phyloP scores from a whole-genome alignment of 2,113 vertebrate species.

The Ciconia maguari region DNA sequence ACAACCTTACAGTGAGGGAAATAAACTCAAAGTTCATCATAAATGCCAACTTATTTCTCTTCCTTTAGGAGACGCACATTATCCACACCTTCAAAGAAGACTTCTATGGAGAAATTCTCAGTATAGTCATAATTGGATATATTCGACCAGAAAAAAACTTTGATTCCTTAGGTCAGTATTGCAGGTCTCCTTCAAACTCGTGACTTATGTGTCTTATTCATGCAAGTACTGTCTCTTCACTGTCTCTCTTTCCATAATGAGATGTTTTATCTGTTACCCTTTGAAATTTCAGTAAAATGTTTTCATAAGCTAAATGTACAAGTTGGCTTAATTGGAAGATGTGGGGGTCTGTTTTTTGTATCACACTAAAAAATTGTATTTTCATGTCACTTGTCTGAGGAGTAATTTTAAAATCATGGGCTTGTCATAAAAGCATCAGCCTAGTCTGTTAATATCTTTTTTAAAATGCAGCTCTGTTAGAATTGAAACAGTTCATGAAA shows the following conservation, averaged over 20 bases:
- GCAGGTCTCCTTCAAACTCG: neutral
- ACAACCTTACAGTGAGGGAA: neutral
- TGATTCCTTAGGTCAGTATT: conserved; percentile 84
- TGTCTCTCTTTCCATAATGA: neutral
- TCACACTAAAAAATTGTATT: neutral
- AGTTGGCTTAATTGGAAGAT: neutral
- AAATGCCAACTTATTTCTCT: neutral
- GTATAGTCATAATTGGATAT: conserved; percentile 89
- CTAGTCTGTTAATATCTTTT: neutral
- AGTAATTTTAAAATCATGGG: neutral
- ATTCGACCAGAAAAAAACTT: conserved; percentile 93
- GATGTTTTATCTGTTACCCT: neutral
- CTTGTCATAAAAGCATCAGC: neutral
- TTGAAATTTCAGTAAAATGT: neutral
- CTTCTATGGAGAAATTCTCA: conserved; percentile 93
- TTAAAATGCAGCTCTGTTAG: neutral
- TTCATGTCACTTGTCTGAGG: neutral
- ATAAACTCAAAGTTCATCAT: neutral
- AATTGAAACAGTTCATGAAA: neutral
- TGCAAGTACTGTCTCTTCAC: neutral
- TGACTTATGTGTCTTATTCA: neutral
- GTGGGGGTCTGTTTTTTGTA: neutral
- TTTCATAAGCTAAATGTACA: neutral
- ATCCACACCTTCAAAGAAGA: conserved; percentile 94
- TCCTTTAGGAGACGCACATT: conserved; percentile 89